Base-by-base conservation (phyloP, 1,140 invertebrate genomes). In the Phocides pigmalion region DNA sequence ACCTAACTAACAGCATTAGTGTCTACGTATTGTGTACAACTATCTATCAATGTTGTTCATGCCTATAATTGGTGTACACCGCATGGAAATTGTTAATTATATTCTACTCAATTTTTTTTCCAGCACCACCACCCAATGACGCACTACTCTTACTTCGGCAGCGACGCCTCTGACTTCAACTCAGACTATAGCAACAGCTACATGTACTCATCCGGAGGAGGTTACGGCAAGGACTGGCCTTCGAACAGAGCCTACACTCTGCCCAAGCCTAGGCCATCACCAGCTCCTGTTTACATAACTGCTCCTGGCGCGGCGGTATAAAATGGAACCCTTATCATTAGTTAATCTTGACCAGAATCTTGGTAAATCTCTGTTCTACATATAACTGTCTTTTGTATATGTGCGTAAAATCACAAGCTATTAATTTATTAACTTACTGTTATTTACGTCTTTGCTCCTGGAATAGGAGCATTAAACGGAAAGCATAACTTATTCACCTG, bases 181-280 rank as follows among this genome's bases (percentile, higher is more conserved):
- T 77, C 87, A 0, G 88, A 88, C 47, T 89, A 89, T 53, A 76
- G 74, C 0, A 90, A 68, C 53, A 83, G 62, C 32, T 89, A 87
- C 44, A 68, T 82, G 0, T 89, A 89, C 44, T 82, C 82, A 0
- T 78, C 84, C 0, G 79, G 76, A 0, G 77, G 73, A 1, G 87
- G 78, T 0, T 91, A 92, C 54, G 77, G 78, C 0, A 92, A 92
- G 61, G 91, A 92, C 41, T 92, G 89, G 86, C 85, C 89, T 1
- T 84, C 90, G 0, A 91, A 90, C 46, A 79, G 91, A 44, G 91
- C 89, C 0, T 92, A 92, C 42, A 71, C 70, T 3, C 49, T 81
- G 17, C 70, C 81, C 4, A 91, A 89, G 42, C 74, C 84, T 32
- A 79, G 87, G 39, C 77, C 76, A 0, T 81, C 87, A 0, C 68